Percentiles rank a stretch among this genome's conserved stretches.
phyloP scores from a whole-genome alignment of 37 sponge, comb jelly and placozoan genomes.

The Oopsacas minuta region DNA sequence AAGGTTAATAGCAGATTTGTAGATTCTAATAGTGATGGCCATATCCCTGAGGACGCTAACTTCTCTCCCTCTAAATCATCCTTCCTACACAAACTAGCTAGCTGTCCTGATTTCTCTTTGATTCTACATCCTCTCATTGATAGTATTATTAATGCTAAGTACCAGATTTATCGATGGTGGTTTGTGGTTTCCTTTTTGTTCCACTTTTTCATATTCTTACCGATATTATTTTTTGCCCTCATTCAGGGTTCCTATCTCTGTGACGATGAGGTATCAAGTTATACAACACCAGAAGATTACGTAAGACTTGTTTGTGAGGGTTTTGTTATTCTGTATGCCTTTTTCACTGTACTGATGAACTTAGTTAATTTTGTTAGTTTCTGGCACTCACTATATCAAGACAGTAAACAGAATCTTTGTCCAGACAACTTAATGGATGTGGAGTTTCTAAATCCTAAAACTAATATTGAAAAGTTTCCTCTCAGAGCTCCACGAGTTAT shows the following conservation, averaged over 20 bases:
- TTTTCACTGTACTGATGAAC: background rate
- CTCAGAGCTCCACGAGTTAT: background rate
- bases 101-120: background rate
- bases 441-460: background rate
- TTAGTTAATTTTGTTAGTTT: background rate
- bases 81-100: background rate
- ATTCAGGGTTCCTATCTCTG: background rate
- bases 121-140: slow-evolving; percentile 1
- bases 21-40: background rate
- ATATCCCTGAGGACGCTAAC: background rate
- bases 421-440: background rate
- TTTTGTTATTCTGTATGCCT: background rate
- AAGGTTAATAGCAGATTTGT: background rate
- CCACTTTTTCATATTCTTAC: slow-evolving; percentile 5
- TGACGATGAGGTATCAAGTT: background rate
- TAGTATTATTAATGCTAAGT: slow-evolving; percentile 1
- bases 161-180: slow-evolving; percentile 14
- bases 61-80: background rate
- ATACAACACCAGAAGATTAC: background rate
- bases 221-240: background rate
- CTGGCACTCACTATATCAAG: slow-evolving; percentile 13
- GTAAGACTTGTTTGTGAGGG: background rate
- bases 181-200: background rate
- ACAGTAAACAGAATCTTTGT: background rate
- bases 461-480: background rate